Evolutionary conservation across 2,888 invertebrate species (phyloP).

Genomic region (Chloroclystis v-ata): DNA sequence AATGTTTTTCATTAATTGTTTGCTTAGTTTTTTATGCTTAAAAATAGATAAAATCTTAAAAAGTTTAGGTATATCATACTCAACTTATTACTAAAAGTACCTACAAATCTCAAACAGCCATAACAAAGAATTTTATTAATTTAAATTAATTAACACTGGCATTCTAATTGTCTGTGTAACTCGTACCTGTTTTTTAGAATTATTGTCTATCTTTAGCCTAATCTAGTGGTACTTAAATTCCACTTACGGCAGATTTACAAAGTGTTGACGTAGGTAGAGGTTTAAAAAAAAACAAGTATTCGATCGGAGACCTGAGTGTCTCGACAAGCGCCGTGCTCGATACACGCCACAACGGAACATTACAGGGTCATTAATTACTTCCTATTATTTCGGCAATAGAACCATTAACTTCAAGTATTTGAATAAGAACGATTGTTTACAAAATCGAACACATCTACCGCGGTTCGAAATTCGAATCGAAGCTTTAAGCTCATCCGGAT

Average conservation of each 20-base stretch:
- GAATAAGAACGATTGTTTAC: too few relatives aligned
- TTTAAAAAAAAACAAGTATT: constrained; percentile 25
- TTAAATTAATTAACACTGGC: too few relatives aligned
- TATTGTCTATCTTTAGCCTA: not conserved
- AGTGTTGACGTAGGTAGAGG: constrained; percentile 10
- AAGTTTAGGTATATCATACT: too few relatives aligned
- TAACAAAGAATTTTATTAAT: too few relatives aligned
- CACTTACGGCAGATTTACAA: constrained; percentile 1
- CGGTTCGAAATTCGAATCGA: not conserved
- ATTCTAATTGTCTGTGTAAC: too few relatives aligned
- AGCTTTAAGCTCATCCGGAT: constrained; percentile 8
- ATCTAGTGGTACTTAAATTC: not conserved
- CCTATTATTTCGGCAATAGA: constrained; percentile 14
- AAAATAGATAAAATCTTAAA: too few relatives aligned
- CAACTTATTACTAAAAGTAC: too few relatives aligned
- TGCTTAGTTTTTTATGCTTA: too few relatives aligned
- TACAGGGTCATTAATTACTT: constrained; percentile 23
- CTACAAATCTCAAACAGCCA: too few relatives aligned
- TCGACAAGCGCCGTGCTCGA: constrained; percentile 37
- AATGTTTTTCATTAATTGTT: too few relatives aligned
- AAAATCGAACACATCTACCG: too few relatives aligned
- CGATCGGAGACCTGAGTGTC: constrained; percentile 34
- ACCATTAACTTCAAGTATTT: not conserved
- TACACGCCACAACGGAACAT: constrained; percentile 35
- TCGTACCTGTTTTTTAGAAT: too few relatives aligned